Base-by-base conservation (phyloP, 2,888 invertebrate genomes). In the Metalampra italica region DNA sequence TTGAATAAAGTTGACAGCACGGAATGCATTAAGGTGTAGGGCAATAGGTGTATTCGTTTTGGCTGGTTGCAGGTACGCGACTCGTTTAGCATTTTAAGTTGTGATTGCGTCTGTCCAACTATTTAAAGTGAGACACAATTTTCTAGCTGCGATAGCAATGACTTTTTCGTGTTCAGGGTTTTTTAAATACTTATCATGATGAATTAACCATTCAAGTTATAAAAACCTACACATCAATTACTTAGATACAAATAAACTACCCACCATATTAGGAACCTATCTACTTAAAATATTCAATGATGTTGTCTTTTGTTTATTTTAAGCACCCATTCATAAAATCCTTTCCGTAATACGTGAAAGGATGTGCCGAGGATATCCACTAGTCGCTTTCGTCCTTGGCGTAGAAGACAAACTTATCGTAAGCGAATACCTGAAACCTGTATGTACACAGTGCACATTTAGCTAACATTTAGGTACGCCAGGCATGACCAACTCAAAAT, bases 361-460 rank as follows among this genome's bases (percentile, higher is more conserved):
- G 82, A 80, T 79, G 75, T 68, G 59, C 62, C 68, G 71, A 75
- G 71, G 79, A 78, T 71, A 66, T 59, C 65, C 53, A 61, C 70
- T 62, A 63, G 64, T 71, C 71, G 66, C 62, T 68, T 62, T 55
- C 59, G 80, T 82, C 82, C 83, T 83, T 84, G 81, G 59, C 65
- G 64, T 54, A 55, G 53, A 54, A 56, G 57, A 55, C 51, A 53
- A n/a, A 50, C 44, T 45, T 50, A 50, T 55, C 55, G 46, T 44
- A 37, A 46, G 38, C 46, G 43, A 40, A 30, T 45, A 29, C n/a
- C 37, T 37, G 41, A 45, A 47, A 45, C 49, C 42, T n/a, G 42
- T 40, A 30, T n/a, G 42, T 40, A 30, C 13, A 32, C 41, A 49
- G 42, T 40, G 15, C 13, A 32, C 41, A 49, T 49, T 45, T 36